Evolutionary conservation across 2,888 invertebrate species (phyloP), one percentile per base, ranked within the genome.

Genomic region (Ennomos quercinarius): DNA sequence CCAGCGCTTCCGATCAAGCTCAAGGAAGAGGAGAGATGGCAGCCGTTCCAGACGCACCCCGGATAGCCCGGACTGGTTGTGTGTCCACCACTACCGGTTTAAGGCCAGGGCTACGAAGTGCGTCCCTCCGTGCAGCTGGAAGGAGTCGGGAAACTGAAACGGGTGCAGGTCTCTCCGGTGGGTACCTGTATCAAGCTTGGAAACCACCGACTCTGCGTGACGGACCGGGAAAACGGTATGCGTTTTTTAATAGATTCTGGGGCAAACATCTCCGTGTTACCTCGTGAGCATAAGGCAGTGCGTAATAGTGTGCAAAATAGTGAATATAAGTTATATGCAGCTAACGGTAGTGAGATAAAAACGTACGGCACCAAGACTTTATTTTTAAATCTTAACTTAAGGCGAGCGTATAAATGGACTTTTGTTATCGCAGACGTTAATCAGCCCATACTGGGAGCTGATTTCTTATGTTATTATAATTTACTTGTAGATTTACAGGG

Each of bases 401-500:
- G 72, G 5, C 41, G 74, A 39, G 41, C 67, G 8, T 73, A 61
- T 48, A 27, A 39, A 0, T 76, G 73, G 72, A 62, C 34, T 2
- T 72, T 75, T 40, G 52, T 73, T 0, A 17, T 73, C 0, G 67
- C 66, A 0, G 65, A 66, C 8, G 71, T 74, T 0, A 63, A 64
- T 9, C 68, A 70, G 42, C 67, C 71, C 0, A 73, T 73, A 8
- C 3, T 73, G 0, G 73, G 74, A 0, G 76, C 73, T 0, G 72
- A 76, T 46, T 72, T 74, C 56, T 61, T 73, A 49, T 38, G 9
- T 0, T 36, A 68, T 12, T 46, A 66, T 49, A 63, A 63, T 8
- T 44, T 76, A 13, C 9, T 72, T 10, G 66, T 73, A 1, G 71
- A 74, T 36, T 9, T 76, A 9, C 39, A 39, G 11, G 42, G 27